Evolutionary conservation across 1,140 invertebrate genomes (phyloP), one percentile per base, ranked within the genome.

Genomic region (Coptotermes formosanus): DNA sequence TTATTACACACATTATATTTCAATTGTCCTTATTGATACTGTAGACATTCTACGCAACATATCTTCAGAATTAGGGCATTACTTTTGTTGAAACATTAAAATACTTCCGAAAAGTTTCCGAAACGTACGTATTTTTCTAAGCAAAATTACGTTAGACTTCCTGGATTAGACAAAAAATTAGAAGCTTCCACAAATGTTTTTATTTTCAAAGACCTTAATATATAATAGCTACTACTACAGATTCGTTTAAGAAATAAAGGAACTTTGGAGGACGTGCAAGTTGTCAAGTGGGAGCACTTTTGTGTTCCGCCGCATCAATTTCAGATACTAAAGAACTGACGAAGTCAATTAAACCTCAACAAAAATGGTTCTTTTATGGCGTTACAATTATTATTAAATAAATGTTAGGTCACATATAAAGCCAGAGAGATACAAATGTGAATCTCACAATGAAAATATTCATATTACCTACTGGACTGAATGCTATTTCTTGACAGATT

Each of bases 371-470:
- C n/a, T 75, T 75, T 75, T 75, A 75, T 30, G n/a, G 64, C 64
- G 19, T 14, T 30, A 30, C 64, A 2, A 7, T 75, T 75, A 30
- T 75, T 75, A 75, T 75, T 75, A 75, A 75, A 75, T 75, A 64
- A 75, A 75, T 75, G 64, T n/a, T 75, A 75, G 64, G 64, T 30
- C 64, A 75, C 2, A n/a, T 75, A 75, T 30, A 75, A 75, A 25
- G 25, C 25, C n/a, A 75, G 25, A 75, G n/a, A 75, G 25, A 6
- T 9, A 75, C n/a, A 64, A 75, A 75, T 25, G 64, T 75, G 64
- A 75, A 25, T 75, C n/a, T 30, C 64, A 75, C 64, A 75, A 75
- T 75, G n/a, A 75, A 75, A 75, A 75, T 75, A 75, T 75, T 75
- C 64, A 30, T 75, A 75, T n/a, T 75, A 75, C n/a, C 64, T 75